These are phyloP conservation scores for Hemiprocne comata DNA, from an alignment of 2,113 vertebrate species.

Conservation along the genomic window DNA sequence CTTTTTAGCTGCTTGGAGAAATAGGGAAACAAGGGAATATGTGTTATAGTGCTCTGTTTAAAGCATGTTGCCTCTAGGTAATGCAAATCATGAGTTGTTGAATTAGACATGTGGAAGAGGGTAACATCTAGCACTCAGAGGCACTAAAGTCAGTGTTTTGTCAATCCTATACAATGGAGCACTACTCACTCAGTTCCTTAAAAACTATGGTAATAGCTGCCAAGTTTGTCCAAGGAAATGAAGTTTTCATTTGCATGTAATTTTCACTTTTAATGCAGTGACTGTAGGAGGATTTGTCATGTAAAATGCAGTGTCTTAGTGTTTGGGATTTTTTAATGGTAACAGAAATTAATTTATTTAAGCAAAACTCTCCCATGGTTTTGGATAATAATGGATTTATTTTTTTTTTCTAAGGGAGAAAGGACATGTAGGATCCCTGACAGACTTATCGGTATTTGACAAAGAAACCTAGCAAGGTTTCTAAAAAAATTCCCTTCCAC, in stretches of 20 bases:
- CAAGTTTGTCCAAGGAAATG: not conserved
- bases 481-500: not conserved
- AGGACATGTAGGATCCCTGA: not conserved
- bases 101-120: not conserved
- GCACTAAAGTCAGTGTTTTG: not conserved
- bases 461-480: not conserved
- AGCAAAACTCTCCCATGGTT: not conserved
- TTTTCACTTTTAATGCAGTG: not conserved
- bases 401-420: not conserved
- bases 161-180: not conserved
- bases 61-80: not conserved
- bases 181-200: not conserved
- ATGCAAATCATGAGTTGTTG: not conserved
- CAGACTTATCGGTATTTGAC: not conserved
- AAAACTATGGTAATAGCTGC: not conserved
- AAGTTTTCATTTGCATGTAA: not conserved
- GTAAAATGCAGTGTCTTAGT: not conserved
- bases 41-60: not conserved
- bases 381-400: not conserved
- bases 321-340: not conserved
- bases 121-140: not conserved
- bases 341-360: not conserved
- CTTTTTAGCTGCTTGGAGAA: not conserved
- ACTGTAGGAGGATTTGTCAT: not conserved
- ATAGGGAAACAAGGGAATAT: not conserved